Evolutionary conservation across 2,888 invertebrate species (phyloP).

Genomic region (Neria commutata): DNA sequence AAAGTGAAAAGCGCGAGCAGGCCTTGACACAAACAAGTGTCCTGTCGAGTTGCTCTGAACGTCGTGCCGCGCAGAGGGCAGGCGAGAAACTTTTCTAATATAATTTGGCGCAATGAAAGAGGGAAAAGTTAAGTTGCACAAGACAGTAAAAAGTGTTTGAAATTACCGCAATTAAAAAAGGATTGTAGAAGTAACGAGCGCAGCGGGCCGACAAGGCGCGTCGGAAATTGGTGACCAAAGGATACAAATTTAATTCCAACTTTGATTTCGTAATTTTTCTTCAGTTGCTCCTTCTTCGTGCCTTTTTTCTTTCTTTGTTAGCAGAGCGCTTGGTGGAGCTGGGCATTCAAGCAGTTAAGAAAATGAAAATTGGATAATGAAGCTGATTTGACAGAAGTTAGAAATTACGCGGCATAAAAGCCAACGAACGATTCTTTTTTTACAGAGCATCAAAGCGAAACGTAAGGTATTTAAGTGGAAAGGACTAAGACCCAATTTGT

Average conservation of each 20-base stretch:
- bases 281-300: background rate
- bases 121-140: background rate
- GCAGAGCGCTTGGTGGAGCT: background rate
- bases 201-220: background rate
- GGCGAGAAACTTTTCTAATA: slow-evolving; percentile 20
- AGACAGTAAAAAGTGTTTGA: slow-evolving; percentile 24
- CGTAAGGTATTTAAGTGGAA: too few species aligned
- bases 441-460: too few species aligned
- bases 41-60: too few species aligned
- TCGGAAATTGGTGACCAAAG: slow-evolving; percentile 23
- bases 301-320: background rate
- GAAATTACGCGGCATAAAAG: background rate
- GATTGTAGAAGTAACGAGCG: slow-evolving; percentile 35
- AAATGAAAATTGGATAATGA: slow-evolving; percentile 51
- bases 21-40: background rate
- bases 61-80: background rate
- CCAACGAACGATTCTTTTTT: too few species aligned
- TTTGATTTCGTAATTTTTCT: slow-evolving; percentile 18
- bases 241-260: slow-evolving; percentile 28
- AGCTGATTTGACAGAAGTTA: slow-evolving; percentile 38
- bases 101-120: slow-evolving; percentile 15
- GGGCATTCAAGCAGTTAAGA: slow-evolving; percentile 3
- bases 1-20: background rate
- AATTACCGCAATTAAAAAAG: slow-evolving; percentile 49
- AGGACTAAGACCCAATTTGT: too few species aligned